Base-by-base conservation (phyloP, 2,888 invertebrate species). In the Parnassius apollo region DNA sequence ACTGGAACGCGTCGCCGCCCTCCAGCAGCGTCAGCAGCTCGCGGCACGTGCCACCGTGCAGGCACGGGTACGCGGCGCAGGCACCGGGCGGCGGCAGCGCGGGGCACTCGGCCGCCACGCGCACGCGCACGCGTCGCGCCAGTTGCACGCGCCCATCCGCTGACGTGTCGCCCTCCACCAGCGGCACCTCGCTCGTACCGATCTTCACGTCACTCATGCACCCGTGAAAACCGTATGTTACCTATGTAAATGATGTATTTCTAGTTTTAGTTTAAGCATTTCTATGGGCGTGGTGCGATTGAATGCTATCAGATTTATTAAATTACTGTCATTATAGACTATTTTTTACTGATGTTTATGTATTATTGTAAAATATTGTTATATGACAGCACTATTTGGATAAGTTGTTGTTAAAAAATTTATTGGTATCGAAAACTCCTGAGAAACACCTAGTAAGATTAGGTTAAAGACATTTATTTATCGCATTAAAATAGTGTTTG, bases 161-260 rank as follows among this genome's bases (percentile, higher is more conserved):
- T 7, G 86, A 78, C 48, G 82, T 76, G 68, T 77, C 86, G 68
- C 86, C 90, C 77, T 83, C 85, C 64, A 64, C 95, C 71, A 97
- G 84, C 1, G 98, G 97, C 59, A 98, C 93, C 0, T 94, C 89
- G 9, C 94, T 94, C 63, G 95, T 93, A 61, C 96, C 95, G 57
- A 98, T 93, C 64, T 94, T 93, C 44, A 98, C 94, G 75, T 97
- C 97, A 65, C 97, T 95, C 93, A 99, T 95, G 81, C 99, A 99
- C 1, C 98, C 99, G 62, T 96, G 93, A 82, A 98, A 98, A 0
- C 98, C 98, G 67, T 95, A 93, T 54, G 95, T 95, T 56, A 98
- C 94, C 84, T 96, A 95, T 11, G 11, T 44, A 18, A 18, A 18
- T 18, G 18, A 18, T 18, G 18, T 18, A 18, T 18, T 18, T 18